Evolutionary conservation across 2,888 invertebrate species (phyloP).

Genomic region (Papilio elwesi): DNA sequence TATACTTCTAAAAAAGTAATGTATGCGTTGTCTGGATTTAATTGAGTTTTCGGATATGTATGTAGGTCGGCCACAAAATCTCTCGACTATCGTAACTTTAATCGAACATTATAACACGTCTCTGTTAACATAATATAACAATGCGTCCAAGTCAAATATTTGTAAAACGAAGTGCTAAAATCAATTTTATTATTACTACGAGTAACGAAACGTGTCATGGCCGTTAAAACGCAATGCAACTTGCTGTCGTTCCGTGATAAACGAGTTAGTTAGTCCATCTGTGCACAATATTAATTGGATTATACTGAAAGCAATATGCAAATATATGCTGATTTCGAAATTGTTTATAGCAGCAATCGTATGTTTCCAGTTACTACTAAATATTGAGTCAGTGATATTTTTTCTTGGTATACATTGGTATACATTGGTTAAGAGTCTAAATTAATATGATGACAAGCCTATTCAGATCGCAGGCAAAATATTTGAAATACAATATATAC

Average conservation of each 20-base stretch:
- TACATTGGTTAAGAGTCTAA: too few relatives aligned
- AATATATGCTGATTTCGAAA: conserved; percentile 11
- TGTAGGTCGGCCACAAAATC: not conserved
- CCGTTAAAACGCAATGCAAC: conserved; percentile 40
- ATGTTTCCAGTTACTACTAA: conserved; percentile 7
- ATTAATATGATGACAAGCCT: too few relatives aligned
- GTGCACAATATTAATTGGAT: conserved; percentile 33
- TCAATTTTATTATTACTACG: conserved; percentile 24
- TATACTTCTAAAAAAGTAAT: too few relatives aligned
- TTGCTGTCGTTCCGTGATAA: conserved; percentile 35
- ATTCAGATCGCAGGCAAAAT: too few relatives aligned
- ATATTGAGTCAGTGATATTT: not conserved
- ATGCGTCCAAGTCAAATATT: conserved; percentile 19
- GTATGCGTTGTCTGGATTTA: not conserved
- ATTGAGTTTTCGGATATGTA: not conserved
- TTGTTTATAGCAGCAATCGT: not conserved
- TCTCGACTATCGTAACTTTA: not conserved
- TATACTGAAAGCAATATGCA: conserved; percentile 23
- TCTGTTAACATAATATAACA: conserved; percentile 2
- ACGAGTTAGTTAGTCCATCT: conserved; percentile 28
- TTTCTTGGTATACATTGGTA: too few relatives aligned
- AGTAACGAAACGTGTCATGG: conserved; percentile 43
- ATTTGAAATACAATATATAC: too few relatives aligned
- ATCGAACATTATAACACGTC: not conserved
- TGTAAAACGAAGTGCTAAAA: conserved; percentile 17